phyloP scores from a whole-genome alignment of 2,888 invertebrate species.

The Lasioglossum malachurum region DNA sequence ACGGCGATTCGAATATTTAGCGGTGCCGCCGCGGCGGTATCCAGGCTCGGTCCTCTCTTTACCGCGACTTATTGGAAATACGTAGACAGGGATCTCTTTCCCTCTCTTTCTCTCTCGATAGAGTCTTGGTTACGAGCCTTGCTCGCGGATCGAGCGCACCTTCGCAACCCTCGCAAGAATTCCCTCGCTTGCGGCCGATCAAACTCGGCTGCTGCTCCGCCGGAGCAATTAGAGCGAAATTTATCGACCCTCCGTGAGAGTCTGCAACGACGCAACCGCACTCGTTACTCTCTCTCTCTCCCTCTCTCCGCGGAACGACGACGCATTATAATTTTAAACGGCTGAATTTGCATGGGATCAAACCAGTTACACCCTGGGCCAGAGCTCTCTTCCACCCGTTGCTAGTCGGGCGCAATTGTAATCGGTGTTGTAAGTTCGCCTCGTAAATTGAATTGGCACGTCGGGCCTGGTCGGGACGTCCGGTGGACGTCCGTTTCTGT shows the following conservation, averaged over 20 bases:
- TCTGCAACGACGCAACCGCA: conserved; percentile 24
- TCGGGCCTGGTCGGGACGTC: no score
- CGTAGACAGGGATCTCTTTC: conserved; percentile 24
- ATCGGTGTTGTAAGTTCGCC: neutral
- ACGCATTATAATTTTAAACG: conserved; percentile 34
- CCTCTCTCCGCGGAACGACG: neutral
- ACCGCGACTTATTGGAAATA: conserved; percentile 43
- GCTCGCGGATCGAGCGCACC: conserved; percentile 4
- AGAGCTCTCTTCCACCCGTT: neutral
- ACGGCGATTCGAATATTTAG: conserved; percentile 78
- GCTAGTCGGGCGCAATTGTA: conserved; percentile 7
- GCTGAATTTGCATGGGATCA: conserved; percentile 28
- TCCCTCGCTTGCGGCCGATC: conserved; percentile 8
- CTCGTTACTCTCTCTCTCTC: neutral
- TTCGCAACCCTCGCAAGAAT: neutral
- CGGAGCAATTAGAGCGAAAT: conserved; percentile 45
- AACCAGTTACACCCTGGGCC: neutral
- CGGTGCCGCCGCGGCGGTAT: conserved; percentile 59
- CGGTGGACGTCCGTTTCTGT: no score
- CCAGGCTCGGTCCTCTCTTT: conserved; percentile 44
- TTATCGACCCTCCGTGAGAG: conserved; percentile 36
- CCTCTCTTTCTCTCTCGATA: neutral
- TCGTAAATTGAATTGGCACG: neutral
- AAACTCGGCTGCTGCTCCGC: conserved; percentile 15
- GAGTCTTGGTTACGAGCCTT: neutral